Conservation (phyloP, 2,113 vertebrate species). For the Urocitellus parryii region DNA sequence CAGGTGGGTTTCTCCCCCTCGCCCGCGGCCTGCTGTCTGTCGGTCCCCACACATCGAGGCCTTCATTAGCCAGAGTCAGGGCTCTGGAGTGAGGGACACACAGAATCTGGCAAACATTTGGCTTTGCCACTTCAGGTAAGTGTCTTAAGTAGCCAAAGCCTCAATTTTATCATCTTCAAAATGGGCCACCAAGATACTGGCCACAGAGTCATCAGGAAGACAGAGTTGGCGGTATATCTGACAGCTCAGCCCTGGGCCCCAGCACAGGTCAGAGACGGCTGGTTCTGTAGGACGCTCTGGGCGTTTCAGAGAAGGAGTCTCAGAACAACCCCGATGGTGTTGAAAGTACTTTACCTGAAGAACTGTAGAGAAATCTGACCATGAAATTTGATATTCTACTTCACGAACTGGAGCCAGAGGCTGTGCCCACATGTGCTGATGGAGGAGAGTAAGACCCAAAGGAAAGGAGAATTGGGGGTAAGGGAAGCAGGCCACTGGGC, state of each 20-base stretch:
- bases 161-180: background rate
- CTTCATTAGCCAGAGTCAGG: background rate
- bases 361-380: background rate
- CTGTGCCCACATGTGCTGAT: background rate
- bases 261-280: no score
- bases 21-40: no score
- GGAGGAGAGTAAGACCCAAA: background rate
- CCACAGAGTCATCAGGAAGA: no score
- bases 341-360: background rate
- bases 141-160: background rate
- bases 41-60: no score
- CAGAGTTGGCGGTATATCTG: no score
- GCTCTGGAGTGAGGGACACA: no score
- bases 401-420: accelerated
- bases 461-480: no score
- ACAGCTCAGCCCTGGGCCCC: no score
- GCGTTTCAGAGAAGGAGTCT: background rate
- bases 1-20: no score
- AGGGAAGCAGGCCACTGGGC: accelerated
- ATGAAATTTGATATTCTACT: accelerated
- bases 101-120: background rate
- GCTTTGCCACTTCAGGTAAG: no score
- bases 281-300: accelerated
- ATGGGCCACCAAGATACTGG: accelerated
- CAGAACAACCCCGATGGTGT: background rate